A percentile compares a stretch with the other conserved stretches of the same genome.
Evolutionary conservation across 2,888 invertebrate genomes (phyloP).

Genomic region (Plemyria rubiginata): DNA sequence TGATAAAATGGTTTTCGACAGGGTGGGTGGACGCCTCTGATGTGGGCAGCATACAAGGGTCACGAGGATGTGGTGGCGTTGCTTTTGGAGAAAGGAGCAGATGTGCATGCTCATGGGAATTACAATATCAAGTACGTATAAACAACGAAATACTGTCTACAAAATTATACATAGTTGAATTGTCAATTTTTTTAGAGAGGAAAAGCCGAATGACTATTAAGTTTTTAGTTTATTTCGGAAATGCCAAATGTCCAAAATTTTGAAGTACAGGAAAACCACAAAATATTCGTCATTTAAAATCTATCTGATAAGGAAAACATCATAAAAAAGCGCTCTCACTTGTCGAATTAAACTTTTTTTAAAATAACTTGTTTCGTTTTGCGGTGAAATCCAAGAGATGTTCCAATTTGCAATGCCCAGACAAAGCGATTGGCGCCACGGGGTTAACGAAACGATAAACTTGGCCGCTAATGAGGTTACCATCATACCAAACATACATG

Average conservation of each 20-base stretch:
- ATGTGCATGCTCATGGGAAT: slow-evolving; percentile 97
- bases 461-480: slow-evolving; percentile 21
- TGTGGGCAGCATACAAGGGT: slow-evolving; percentile 99
- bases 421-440: slow-evolving; percentile 19
- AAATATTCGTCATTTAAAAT: neutral
- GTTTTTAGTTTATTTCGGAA: neutral
- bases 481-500: slow-evolving; percentile 8
- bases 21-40: slow-evolving; percentile 98
- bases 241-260: slow-evolving; percentile 3
- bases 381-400: neutral
- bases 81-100: slow-evolving; percentile 94
- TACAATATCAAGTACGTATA: slow-evolving; percentile 89
- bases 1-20: slow-evolving; percentile 70
- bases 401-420: slow-evolving; percentile 16
- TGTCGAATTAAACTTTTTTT: neutral
- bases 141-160: neutral
- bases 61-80: slow-evolving; percentile 90
- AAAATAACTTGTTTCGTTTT: neutral
- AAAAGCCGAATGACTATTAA: too few relatives aligned
- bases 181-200: too few relatives aligned
- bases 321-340: neutral
- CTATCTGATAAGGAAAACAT: slow-evolving; percentile 7
- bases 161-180: too few relatives aligned
- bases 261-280: slow-evolving; percentile 3
- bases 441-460: slow-evolving; percentile 25